Evolutionary conservation across 2,797 vertebrate species (phyloP).

Genomic region (Sciurus carolinensis): DNA sequence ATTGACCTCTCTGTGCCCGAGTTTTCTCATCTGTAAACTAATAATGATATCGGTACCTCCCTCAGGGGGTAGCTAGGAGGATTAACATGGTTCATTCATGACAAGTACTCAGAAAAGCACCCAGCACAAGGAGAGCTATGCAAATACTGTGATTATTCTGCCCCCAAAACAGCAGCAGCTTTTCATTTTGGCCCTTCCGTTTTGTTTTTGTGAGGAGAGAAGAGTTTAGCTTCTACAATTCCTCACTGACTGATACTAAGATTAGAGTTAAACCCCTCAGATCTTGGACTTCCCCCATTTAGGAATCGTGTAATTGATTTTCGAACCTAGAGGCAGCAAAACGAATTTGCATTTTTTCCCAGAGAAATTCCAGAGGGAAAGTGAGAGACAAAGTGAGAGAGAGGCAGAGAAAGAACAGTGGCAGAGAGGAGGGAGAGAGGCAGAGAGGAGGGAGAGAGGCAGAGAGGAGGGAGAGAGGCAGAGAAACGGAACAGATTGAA

Average conservation of each 20-base stretch:
- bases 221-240: constrained; percentile 2
- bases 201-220: constrained; percentile 22
- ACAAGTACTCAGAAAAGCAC: neutral
- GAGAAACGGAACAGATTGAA: constrained; percentile 61
- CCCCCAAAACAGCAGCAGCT: neutral
- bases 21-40: neutral
- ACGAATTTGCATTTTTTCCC: constrained; percentile 69
- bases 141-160: neutral
- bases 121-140: neutral
- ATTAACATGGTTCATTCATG: neutral
- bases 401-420: constrained; percentile 74
- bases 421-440: constrained; percentile 15
- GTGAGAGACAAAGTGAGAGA: constrained; percentile 52
- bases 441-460: neutral
- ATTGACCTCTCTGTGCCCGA: neutral
- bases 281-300: neutral
- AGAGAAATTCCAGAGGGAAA: constrained; percentile 73
- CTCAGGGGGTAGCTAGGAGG: neutral
- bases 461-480: neutral
- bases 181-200: neutral
- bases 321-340: constrained; percentile 47
- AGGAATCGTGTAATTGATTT: constrained; percentile 53
- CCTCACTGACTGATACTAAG: neutral
- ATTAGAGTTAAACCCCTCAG: constrained; percentile 46
- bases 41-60: neutral